A percentile compares a stretch with the other conserved stretches of the same genome.
Conservation (phyloP, 2,888 invertebrate species). For the Epinotia ramella region DNA sequence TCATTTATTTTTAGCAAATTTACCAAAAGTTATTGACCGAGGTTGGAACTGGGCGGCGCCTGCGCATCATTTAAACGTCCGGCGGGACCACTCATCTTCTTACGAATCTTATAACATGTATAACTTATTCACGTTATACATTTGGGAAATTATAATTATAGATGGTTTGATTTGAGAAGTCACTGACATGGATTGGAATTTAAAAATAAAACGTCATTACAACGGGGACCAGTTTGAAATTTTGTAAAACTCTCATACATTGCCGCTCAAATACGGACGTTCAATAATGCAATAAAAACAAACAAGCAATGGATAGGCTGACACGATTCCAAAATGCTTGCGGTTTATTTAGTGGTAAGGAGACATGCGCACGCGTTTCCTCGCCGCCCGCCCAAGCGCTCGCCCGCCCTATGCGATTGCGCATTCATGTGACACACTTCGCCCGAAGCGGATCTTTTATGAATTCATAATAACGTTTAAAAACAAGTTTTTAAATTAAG, state of each 20-base stretch:
- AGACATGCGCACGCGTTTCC: conserved; percentile 56
- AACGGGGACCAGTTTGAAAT: conserved; percentile 51
- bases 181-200: conserved; percentile 75
- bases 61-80: conserved; percentile 6
- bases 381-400: conserved; percentile 66
- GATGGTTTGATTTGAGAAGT: conserved; percentile 64
- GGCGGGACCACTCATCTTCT: conserved; percentile 2
- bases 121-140: background rate
- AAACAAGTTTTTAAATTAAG: conserved; percentile 2
- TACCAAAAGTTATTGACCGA: conserved; percentile 12
- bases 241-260: conserved; percentile 48
- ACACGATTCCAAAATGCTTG: background rate
- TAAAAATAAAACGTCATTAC: conserved; percentile 73
- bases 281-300: conserved; percentile 1
- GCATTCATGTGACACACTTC: conserved; percentile 75
- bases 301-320: conserved; percentile 50
- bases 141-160: conserved; percentile 21
- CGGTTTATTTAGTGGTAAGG: conserved; percentile 15
- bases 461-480: conserved; percentile 9
- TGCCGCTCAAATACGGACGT: conserved; percentile 47
- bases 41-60: conserved; percentile 2
- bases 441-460: conserved; percentile 58
- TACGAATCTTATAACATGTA: background rate
- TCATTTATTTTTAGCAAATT: background rate
- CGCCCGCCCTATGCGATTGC: conserved; percentile 60